These are phyloP conservation scores for Coreius guichenoti DNA, from an alignment of 2,797 vertebrate genomes.

Conservation along the genomic window DNA sequence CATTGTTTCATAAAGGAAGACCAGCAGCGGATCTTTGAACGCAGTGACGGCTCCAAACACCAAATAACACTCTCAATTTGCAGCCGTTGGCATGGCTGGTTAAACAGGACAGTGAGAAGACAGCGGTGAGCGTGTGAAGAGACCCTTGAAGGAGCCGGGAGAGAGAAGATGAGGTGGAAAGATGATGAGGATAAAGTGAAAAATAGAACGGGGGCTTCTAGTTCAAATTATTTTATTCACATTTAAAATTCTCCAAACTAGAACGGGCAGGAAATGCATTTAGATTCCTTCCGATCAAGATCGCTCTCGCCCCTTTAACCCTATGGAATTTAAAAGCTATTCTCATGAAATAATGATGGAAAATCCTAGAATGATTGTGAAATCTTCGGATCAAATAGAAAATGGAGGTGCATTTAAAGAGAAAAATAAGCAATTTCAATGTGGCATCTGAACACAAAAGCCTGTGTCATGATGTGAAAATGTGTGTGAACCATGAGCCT, in stretches of 20 bases:
- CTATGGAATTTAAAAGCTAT: conserved; percentile 32
- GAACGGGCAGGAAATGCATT: conserved; percentile 19
- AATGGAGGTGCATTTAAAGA: background rate
- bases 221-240: conserved; percentile 33
- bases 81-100: conserved; percentile 37
- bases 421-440: conserved; percentile 21
- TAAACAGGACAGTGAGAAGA: conserved; percentile 30
- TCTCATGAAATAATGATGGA: conserved; percentile 23
- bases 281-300: background rate
- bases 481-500: background rate
- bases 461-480: background rate
- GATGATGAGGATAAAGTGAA: background rate
- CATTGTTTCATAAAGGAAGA: conserved; percentile 1
- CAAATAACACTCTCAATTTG: conserved; percentile 48
- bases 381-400: background rate
- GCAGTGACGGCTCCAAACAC: conserved; percentile 21
- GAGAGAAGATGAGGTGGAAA: background rate
- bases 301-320: background rate
- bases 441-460: background rate
- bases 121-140: conserved; percentile 25
- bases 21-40: background rate
- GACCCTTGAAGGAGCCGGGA: background rate
- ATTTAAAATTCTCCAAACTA: conserved; percentile 23
- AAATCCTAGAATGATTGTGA: background rate
- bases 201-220: background rate